Evolutionary conservation across 1,140 invertebrate species (phyloP).

Genomic region (Prorops nasuta): DNA sequence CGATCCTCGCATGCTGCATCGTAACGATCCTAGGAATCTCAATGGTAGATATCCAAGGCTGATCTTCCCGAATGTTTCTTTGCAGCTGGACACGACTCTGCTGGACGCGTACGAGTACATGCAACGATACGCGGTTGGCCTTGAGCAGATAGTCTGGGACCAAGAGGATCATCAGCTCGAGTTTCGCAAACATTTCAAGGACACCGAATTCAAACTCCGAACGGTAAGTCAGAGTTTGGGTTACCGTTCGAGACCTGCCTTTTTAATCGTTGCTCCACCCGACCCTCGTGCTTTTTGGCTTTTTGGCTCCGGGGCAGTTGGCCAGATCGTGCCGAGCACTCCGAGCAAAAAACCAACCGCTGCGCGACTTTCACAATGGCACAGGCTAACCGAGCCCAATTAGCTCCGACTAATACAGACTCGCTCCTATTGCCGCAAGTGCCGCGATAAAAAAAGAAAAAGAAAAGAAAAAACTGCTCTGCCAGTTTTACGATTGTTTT

Average conservation of each 20-base stretch:
- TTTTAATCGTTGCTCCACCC: too few species aligned
- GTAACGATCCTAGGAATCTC: too few species aligned
- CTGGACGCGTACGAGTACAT: conserved; percentile 61
- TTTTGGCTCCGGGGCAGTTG: too few species aligned
- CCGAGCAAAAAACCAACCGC: neutral
- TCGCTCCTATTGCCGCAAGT: conserved; percentile 21
- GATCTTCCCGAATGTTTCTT: too few species aligned
- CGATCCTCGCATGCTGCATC: too few species aligned
- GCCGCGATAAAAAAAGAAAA: conserved; percentile 32
- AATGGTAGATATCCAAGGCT: too few species aligned
- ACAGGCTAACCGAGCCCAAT: conserved; percentile 9
- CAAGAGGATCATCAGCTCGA: conserved; percentile 54
- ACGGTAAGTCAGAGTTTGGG: conserved; percentile 50
- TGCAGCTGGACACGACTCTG: conserved; percentile 59
- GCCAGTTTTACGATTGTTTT: conserved; percentile 44
- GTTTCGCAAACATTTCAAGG: conserved; percentile 59
- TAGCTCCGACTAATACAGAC: conserved; percentile 20
- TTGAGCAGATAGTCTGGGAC: conserved; percentile 68
- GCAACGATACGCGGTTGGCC: conserved; percentile 65
- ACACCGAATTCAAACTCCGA: conserved; percentile 60
- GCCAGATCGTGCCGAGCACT: too few species aligned
- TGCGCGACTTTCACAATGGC: conserved; percentile 28
- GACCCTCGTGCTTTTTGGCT: too few species aligned
- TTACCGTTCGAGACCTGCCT: too few species aligned
- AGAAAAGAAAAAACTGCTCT: too few species aligned